phyloP scores from a whole-genome alignment of 2,797 vertebrate genomes.

The Limosa lapponica region DNA sequence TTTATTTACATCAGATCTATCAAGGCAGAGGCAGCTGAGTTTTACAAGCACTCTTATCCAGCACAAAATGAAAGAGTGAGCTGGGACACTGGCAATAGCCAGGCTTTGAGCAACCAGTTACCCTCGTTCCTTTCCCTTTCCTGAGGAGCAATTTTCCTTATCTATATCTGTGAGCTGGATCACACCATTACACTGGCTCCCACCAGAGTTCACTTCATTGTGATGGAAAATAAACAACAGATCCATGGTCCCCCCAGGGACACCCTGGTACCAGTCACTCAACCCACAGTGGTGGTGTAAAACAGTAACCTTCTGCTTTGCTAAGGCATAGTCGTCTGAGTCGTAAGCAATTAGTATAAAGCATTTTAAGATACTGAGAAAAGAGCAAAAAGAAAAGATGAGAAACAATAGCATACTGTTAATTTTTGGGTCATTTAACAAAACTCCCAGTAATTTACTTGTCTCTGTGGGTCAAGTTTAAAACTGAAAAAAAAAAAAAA shows the following conservation, averaged over 20 bases:
- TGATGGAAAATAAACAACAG: not conserved
- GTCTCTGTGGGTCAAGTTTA: slow-evolving; percentile 24
- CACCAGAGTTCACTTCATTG: not conserved
- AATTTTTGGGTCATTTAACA: slow-evolving; percentile 26
- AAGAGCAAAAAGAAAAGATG: slow-evolving; percentile 43
- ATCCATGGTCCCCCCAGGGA: not conserved
- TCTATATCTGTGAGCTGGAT: not conserved
- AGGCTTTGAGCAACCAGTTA: not conserved
- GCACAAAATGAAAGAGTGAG: not conserved
- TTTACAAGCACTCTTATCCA: not conserved
- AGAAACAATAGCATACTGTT: slow-evolving; percentile 46
- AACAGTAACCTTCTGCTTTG: slow-evolving; percentile 34
- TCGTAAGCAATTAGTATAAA: slow-evolving; percentile 4
- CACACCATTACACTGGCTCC: not conserved
- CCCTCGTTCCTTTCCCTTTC: not conserved
- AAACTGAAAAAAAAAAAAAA: not conserved
- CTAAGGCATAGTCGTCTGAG: not conserved
- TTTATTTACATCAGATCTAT: not conserved
- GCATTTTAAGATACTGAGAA: slow-evolving; percentile 19
- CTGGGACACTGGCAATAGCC: rapidly evolving
- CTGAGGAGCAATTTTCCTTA: not conserved
- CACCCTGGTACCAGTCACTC: not conserved
- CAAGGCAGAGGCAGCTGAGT: not conserved
- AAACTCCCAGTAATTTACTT: slow-evolving; percentile 18
- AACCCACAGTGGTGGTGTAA: not conserved